phyloP scores from a whole-genome alignment of 2,113 vertebrate genomes.

The Zingel zingel region DNA sequence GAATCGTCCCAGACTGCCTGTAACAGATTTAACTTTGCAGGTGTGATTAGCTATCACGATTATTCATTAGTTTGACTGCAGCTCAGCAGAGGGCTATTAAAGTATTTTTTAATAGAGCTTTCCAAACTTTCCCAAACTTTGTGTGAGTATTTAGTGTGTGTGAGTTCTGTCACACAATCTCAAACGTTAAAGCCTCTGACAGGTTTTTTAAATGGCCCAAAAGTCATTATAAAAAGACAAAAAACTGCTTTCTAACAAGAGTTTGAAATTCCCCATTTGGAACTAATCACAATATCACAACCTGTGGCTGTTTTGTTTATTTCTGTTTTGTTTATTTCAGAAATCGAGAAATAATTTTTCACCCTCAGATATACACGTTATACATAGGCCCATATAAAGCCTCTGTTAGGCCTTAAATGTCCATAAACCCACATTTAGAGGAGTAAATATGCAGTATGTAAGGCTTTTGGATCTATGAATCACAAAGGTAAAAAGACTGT shows the following conservation, averaged over 20 bases:
- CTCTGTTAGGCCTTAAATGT: conserved; percentile 52
- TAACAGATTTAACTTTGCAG: conserved; percentile 39
- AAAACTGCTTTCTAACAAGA: background rate
- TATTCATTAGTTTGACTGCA: conserved; percentile 38
- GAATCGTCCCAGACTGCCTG: conserved; percentile 32
- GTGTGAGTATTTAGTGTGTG: background rate
- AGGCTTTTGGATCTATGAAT: conserved; percentile 78
- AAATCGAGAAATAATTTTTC: conserved; percentile 7
- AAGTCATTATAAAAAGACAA: background rate
- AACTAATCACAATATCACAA: background rate
- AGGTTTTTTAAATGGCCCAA: background rate
- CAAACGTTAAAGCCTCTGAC: background rate
- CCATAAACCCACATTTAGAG: conserved; percentile 71
- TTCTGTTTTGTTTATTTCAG: conserved; percentile 9
- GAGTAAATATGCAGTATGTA: conserved; percentile 74
- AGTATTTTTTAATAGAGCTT: conserved; percentile 9
- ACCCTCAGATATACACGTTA: background rate
- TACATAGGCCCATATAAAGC: conserved; percentile 16
- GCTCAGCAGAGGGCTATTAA: conserved; percentile 17
- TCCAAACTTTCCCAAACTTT: conserved; percentile 20
- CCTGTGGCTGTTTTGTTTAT: conserved; percentile 17
- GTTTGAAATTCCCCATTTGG: background rate
- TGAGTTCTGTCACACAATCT: background rate
- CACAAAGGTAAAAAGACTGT: conserved; percentile 82
- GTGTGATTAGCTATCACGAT: conserved; percentile 39